A percentile compares a stretch with the other conserved stretches of the same genome.
Conservation (phyloP, 2,113 vertebrate species). For the Engystomops pustulosus region DNA sequence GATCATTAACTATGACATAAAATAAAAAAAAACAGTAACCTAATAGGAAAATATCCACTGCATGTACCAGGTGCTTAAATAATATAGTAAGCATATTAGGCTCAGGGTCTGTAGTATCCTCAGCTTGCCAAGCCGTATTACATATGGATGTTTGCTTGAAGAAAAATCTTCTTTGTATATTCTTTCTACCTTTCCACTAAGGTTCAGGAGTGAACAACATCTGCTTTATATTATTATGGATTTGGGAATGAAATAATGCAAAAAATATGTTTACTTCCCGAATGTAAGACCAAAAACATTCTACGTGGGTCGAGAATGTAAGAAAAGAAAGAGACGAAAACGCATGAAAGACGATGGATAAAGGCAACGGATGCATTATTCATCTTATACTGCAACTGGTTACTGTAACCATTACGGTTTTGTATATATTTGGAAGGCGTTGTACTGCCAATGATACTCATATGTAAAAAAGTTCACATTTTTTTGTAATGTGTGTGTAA, state of each 20-base stretch:
- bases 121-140: slow-evolving; percentile 10
- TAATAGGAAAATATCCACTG: slow-evolving; percentile 32
- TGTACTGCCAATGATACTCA: no score
- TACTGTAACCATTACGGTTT: no score
- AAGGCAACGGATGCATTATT: no score
- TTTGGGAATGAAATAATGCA: slow-evolving; percentile 77
- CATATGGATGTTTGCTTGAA: slow-evolving; percentile 2
- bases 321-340: background rate
- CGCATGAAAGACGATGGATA: background rate
- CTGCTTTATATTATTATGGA: slow-evolving; percentile 81
- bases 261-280: slow-evolving; percentile 82
- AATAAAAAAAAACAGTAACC: slow-evolving; percentile 8
- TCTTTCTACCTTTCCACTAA: slow-evolving; percentile 75
- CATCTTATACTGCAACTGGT: no score
- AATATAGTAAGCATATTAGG: slow-evolving; percentile 41
- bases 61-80: slow-evolving; percentile 51
- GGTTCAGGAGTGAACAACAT: slow-evolving; percentile 80
- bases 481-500: no score
- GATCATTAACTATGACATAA: background rate
- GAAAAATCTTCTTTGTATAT: slow-evolving; percentile 60
- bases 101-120: slow-evolving; percentile 2
- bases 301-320: slow-evolving; percentile 51
- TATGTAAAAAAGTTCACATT: no score
- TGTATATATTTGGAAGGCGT: no score
- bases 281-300: slow-evolving; percentile 74